Evolutionary conservation across 2,797 vertebrate species (phyloP), one percentile per base, ranked within the genome.

Genomic region (Myotis daubentonii): DNA sequence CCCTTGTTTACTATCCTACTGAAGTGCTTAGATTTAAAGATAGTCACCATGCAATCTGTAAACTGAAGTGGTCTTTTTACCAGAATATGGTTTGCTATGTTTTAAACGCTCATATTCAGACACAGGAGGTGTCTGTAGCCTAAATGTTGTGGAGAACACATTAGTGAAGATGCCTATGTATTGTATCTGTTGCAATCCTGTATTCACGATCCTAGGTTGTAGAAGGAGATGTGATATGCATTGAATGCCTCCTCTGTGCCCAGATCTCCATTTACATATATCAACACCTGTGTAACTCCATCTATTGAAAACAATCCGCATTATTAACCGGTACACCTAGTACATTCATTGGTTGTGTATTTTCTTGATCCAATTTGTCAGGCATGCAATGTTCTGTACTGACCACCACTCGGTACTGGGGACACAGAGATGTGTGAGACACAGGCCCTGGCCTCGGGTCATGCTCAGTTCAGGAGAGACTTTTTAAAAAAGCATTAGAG

Each of bases 81-180:
- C 66, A 80, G 75, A 86, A 55, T 80, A 53, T 25, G 19, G 20
- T 49, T 78, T 81, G 22, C 70, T 84, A 13, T 70, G 6, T 81
- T 87, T 79, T 11, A 66, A 65, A 53, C 53, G 25, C 41, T 72
- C 7, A 1, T 30, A 36, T 86, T 44, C 76, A 70, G 44, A 88
- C 65, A 28, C 1, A 8, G 13, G 49, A 81, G 12, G 49, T 3
- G 44, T 92, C 81, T 57, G 23, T 47, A 20, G 22, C 30, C 6
- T 75, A 17, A 11, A 41, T 15, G 3, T 33, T 25, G 38, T 3
- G 25, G 60, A 89, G 65, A 86, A 30, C 1, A 36, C 5, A 3
- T 41, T 25, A 38, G 0, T 30, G 30, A 79, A 15, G 25, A 49
- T 12, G 8, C 36, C 44, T 36, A 9, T 2, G 2, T 0, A 0